Base-by-base conservation (phyloP, 2,888 invertebrate species). In the Mechanitis messenoides region DNA sequence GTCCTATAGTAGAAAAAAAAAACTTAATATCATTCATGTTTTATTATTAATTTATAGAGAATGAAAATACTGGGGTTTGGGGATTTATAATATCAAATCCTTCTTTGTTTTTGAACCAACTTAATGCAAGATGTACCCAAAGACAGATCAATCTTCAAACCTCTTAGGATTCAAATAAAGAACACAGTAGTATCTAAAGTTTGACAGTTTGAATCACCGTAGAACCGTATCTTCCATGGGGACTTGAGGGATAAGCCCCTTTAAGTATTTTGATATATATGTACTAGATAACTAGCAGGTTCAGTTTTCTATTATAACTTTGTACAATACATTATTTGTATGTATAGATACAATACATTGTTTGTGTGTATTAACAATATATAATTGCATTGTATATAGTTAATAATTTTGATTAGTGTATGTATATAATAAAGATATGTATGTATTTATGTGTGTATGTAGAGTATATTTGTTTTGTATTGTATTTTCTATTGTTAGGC, bases 181-280 rank as follows among this genome's bases (percentile, higher is more conserved):
- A 67, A 59, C 63, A 42, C 55, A 60, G 65, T 64, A 58, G 65
- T 63, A 69, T 70, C 69, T 68, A 60, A 68, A 72, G 67, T 72
- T 72, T 68, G 71, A 67, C 71, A 72, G 70, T 71, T 71, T 58
- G 68, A 70, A 71, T 72, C 68, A 68, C 68, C 68, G 64, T 69
- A 62, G 59, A 62, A 47, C 54, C 53, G 56, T 58, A 62, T 58
- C 59, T 59, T 62, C 61, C 61, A 53, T 33, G 38, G 60, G 64
- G 63, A 56, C 62, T 58, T 46, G 45, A 53, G 50, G 67, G 63
- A 60, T 59, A 64, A 68, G 60, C 55, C 60, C 59, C 53, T 55
- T 61, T 61, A 66, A 60, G 62, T 64, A 62, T 66, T 58, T 59
- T 58, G 46, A 56, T 42, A 58, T 31, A 58, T 55, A 50, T 55